Evolutionary conservation across 1,140 invertebrate species (phyloP), one percentile per base, ranked within the genome.

Genomic region (Drosophila watanabei): DNA sequence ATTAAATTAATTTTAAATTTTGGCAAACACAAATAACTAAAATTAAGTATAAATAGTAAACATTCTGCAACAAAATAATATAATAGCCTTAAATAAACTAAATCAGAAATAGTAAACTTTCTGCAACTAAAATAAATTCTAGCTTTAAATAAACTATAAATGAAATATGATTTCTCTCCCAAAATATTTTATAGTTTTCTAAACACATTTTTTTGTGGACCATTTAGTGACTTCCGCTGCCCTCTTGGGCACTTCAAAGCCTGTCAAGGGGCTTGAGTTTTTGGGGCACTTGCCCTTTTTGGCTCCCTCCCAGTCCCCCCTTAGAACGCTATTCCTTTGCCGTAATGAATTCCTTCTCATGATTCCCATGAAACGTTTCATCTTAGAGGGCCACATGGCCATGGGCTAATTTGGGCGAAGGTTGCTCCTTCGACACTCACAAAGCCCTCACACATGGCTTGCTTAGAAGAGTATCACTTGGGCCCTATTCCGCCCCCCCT

Each of bases 361-460:
- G 59, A 51, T 49, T 64, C 71, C 71, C 70, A 39, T 35, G 71
- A 51, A 73, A 41, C 71, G 71, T 75, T 75, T 75, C 72, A 75
- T 75, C 72, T 75, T 75, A 24, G 70, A 61, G 71, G 33, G 46
- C 54, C 71, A 18, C 69, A 73, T 75, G 72, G 72, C 72, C 72
- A 48, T 75, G 72, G 72, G 72, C 72, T 75, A 75, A 75, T 75
- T 75, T 75, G 71, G 71, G 71, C 57, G 60, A 75, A 75, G 72
- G 72, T 64, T 63, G 43, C 72, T 56, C 16, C 59, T 41, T 20
- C 51, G 72, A 64, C 72, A 49, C 69, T 35, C 37, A 60, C 69
- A 63, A 75, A 75, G 49, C 41, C 49, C 71, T 52, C 39, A 43
- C 71, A 75, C 72, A 75, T 64, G 71, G 72, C 49, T 46, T 52